phyloP scores from a whole-genome alignment of 2,113 vertebrate genomes.

The Amblyornis subalaris region DNA sequence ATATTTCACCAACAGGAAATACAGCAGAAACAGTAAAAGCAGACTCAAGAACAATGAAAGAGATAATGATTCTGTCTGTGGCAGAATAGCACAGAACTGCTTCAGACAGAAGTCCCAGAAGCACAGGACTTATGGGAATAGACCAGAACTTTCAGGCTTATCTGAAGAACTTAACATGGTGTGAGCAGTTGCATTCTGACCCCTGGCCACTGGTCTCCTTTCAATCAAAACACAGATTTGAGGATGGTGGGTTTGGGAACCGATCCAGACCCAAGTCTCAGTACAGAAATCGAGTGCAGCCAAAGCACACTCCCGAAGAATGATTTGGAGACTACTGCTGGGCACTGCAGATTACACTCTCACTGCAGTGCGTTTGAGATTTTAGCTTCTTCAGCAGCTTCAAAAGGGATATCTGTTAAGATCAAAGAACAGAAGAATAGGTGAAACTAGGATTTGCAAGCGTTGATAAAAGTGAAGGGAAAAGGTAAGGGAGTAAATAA shows the following conservation, averaged over 20 bases:
- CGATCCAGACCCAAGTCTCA: accelerated
- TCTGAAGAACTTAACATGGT: neutral
- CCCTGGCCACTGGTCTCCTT: neutral
- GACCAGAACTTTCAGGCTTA: neutral
- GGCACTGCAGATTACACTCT: neutral
- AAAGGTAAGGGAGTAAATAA: neutral
- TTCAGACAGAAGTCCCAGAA: neutral
- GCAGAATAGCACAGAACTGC: neutral
- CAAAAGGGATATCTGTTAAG: neutral
- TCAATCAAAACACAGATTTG: neutral
- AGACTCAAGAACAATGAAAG: neutral
- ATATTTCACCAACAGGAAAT: neutral
- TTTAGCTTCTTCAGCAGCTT: neutral
- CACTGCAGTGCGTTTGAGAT: accelerated
- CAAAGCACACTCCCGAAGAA: neutral
- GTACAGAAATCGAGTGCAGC: neutral
- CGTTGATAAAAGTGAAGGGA: neutral
- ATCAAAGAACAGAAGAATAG: neutral
- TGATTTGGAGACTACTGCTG: neutral
- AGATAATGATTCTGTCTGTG: neutral
- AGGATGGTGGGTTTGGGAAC: neutral
- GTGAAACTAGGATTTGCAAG: neutral
- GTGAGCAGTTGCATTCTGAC: neutral
- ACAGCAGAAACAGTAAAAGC: neutral
- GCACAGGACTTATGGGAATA: neutral